phyloP scores from a whole-genome alignment of 1,140 invertebrate genomes.

The Leptoteleia sp. region DNA sequence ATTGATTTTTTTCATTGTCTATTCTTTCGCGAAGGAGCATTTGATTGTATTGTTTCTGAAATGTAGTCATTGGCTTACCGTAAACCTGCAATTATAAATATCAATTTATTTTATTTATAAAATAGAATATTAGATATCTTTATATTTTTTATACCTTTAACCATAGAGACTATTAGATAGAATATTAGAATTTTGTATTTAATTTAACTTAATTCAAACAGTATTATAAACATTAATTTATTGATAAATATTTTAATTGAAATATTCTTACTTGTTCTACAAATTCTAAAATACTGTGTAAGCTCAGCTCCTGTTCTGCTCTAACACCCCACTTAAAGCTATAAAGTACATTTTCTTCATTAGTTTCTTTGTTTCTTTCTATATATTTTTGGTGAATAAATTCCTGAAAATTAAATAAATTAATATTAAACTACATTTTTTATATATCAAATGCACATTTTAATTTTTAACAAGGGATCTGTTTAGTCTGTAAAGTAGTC shows the following conservation, averaged over 20 bases:
- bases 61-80: constrained; percentile 38
- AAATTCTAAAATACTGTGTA: constrained; percentile 66
- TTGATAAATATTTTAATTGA: no score
- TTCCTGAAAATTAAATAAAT: constrained; percentile 63
- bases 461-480: no score
- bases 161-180: no score
- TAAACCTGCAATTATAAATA: constrained; percentile 64
- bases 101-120: no score
- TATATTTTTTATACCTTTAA: no score
- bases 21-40: constrained; percentile 36
- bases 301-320: constrained; percentile 68
- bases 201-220: no score
- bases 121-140: no score
- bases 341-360: constrained; percentile 19
- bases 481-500: no score
- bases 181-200: no score
- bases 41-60: constrained; percentile 64
- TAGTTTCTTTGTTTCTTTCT: constrained; percentile 9
- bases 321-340: constrained; percentile 71
- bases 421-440: constrained; percentile 7
- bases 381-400: constrained; percentile 72
- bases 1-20: constrained; percentile 10
- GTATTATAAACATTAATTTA: no score
- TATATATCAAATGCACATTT: neutral
- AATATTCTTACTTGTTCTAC: constrained; percentile 66